These are phyloP conservation scores for Sialis fuliginosa DNA, from an alignment of 2,888 invertebrate species.

Conservation along the genomic window DNA sequence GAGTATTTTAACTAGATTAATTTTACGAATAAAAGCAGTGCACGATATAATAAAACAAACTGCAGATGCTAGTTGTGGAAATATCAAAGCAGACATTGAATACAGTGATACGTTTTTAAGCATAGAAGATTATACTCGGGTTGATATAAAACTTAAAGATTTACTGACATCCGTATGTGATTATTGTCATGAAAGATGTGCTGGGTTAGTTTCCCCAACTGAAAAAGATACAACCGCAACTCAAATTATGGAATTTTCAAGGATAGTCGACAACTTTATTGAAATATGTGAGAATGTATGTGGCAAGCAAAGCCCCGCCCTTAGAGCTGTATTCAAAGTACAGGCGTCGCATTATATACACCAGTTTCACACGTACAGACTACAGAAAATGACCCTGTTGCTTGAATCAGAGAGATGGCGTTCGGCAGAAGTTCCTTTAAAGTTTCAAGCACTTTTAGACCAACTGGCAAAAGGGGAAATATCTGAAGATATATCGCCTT, in stretches of 20 bases:
- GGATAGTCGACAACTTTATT: conserved; percentile 63
- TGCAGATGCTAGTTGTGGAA: conserved; percentile 43
- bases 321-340: conserved; percentile 67
- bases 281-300: conserved; percentile 56
- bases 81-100: conserved; percentile 21
- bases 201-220: conserved; percentile 66
- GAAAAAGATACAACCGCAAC: conserved; percentile 49
- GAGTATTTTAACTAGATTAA: conserved; percentile 32
- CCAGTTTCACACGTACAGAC: conserved; percentile 76
- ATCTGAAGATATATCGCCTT: conserved; percentile 16
- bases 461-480: conserved; percentile 36
- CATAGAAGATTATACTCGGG: conserved; percentile 45
- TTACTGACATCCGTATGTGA: conserved; percentile 71
- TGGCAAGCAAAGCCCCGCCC: conserved; percentile 56
- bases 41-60: conserved; percentile 63
- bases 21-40: conserved; percentile 56
- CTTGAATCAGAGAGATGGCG: conserved; percentile 90
- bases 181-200: conserved; percentile 83
- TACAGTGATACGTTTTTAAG: conserved; percentile 51
- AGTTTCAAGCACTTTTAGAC: conserved; percentile 73
- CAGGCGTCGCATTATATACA: conserved; percentile 84
- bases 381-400: conserved; percentile 65
- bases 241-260: conserved; percentile 60
- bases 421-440: conserved; percentile 73
- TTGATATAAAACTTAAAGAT: conserved; percentile 54